Percentiles rank a stretch among this genome's conserved stretches.
Evolutionary conservation across 2,888 invertebrate genomes (phyloP).

Genomic region (Eremobia ochroleuca): DNA sequence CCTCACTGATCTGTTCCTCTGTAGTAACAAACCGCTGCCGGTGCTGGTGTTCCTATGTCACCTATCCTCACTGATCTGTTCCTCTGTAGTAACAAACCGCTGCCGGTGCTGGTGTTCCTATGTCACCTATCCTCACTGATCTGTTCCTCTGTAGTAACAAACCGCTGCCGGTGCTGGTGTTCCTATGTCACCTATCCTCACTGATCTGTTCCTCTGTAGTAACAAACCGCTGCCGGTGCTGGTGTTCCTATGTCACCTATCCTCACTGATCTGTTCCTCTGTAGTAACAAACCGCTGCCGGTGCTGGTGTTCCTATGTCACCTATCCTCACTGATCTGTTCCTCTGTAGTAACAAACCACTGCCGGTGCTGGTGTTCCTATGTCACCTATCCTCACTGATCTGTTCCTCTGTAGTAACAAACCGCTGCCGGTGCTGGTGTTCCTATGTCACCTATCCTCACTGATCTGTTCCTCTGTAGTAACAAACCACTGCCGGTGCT

Average conservation of each 20-base stretch:
- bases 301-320: neutral
- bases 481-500: no score
- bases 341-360: no score
- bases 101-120: no score
- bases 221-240: no score
- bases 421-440: no score
- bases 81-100: no score
- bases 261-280: neutral
- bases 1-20: no score
- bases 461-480: neutral
- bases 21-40: slow-evolving; percentile 81
- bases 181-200: neutral
- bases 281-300: no score
- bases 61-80: neutral
- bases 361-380: no score
- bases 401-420: no score
- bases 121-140: neutral
- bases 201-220: neutral
- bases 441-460: neutral
- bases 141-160: no score
- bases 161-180: no score
- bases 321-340: neutral
- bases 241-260: neutral
- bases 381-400: neutral
- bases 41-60: slow-evolving; percentile 90